Base-by-base conservation (phyloP, 2,113 vertebrate species). In the Hippocampus abdominalis region DNA sequence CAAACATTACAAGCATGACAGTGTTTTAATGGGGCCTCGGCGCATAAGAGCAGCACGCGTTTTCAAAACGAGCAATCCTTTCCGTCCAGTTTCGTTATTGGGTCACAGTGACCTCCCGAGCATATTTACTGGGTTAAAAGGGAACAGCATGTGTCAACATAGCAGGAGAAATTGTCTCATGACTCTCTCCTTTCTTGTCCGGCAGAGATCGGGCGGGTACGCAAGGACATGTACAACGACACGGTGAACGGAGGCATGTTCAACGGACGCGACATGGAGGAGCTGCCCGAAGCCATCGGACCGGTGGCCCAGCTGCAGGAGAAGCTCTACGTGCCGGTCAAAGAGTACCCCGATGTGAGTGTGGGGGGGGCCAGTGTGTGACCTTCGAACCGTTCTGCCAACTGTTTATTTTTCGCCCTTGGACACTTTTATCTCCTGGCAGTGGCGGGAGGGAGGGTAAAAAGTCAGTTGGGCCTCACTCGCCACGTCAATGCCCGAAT, bases 211-310 rank as follows among this genome's bases (percentile, higher is more conserved):
- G 96, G 97, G 90, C 92, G 97, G 91, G 97, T 99, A 90, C 95
- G 97, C 90, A 99, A 99, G 91, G 97, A 98, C 93, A 99, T 99
- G 97, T 99, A 99, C 94, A 98, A 98, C 74, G 97, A 99, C 94
- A 98, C 96, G 18, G 85, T 99, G 89, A 98, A 97, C 85, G 96
- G 96, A 81, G 98, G 96, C 84, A 88, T 89, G 85, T 95, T 95
- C 86, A 97, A 98, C 87, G 96, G 94, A 78, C 94, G 95, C 89
- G 94, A 94, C 86, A 94, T 95, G 77, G 88, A 91, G 74, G 96
- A 98, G 77, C 90, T 99, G 78, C 97, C 97, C 16, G 97, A 98
- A 74, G 95, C 94, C 60, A 92, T 95, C 89, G 97, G 97, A 76
- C 96, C 97, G 68, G 93, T 97, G 85, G 96, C 98, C 78, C 96